These are phyloP conservation scores for Hippocampus zosterae DNA, from an alignment of 2,113 vertebrate genomes.

Conservation along the genomic window DNA sequence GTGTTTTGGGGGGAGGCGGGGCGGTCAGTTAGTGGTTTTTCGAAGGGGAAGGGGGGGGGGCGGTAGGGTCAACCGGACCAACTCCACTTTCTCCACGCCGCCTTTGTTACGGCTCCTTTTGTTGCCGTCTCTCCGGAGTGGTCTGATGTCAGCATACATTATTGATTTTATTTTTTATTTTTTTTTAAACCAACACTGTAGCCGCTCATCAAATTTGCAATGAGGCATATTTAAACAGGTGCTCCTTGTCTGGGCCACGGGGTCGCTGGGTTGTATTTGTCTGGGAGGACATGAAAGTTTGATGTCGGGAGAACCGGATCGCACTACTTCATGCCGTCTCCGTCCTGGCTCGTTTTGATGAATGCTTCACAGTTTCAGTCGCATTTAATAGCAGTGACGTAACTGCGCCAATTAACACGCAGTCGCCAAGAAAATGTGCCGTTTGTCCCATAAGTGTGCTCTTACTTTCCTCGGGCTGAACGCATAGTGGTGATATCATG, in stretches of 20 bases:
- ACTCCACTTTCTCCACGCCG: conserved; percentile 21
- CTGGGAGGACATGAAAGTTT: conserved; percentile 65
- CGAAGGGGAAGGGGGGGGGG: conserved; percentile 1
- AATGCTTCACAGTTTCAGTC: background rate
- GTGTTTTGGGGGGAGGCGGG: background rate
- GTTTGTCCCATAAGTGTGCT: background rate
- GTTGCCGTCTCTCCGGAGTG: conserved; percentile 23
- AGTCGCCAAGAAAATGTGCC: background rate
- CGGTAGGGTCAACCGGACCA: conserved; percentile 5
- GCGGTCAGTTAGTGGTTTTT: background rate
- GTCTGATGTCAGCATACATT: conserved; percentile 56
- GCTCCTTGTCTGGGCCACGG: conserved; percentile 7
- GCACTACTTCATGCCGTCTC: conserved; percentile 6
- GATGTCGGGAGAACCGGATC: conserved; percentile 57
- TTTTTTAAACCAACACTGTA: conserved; percentile 33
- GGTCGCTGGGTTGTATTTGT: conserved; percentile 32
- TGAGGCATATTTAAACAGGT: conserved; percentile 53
- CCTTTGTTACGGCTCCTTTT: conserved; percentile 17
- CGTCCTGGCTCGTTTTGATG: background rate
- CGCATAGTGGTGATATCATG: background rate
- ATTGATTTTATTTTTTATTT: conserved; percentile 55
- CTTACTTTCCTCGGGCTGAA: background rate
- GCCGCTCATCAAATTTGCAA: conserved; percentile 61
- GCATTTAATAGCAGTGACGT: background rate
- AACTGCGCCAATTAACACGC: background rate